Percentiles rank a stretch among this genome's conserved stretches.
Evolutionary conservation across 1,140 invertebrate genomes (phyloP).

Genomic region (Procambarus clarkii): DNA sequence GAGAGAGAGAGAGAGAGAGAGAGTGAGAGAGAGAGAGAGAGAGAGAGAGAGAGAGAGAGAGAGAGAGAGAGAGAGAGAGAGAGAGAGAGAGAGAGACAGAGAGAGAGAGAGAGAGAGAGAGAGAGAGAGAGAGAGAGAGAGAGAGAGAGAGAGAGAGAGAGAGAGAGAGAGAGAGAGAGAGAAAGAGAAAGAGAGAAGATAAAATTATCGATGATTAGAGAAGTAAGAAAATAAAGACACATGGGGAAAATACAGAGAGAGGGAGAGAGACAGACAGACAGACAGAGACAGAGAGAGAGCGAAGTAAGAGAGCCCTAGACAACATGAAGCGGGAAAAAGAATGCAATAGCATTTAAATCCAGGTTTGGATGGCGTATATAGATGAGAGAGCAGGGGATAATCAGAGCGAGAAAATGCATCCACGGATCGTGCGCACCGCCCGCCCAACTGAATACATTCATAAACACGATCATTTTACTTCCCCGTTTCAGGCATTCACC

Average conservation of each 20-base stretch:
- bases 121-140: background rate
- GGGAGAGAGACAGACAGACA: background rate
- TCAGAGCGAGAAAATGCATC: background rate
- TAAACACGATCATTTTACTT: background rate
- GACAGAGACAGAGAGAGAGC: background rate
- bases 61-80: background rate
- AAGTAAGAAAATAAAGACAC: background rate
- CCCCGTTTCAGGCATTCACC: background rate
- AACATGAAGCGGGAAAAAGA: background rate
- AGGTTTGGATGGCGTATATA: background rate
- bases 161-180: background rate
- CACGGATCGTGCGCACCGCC: background rate
- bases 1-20: background rate
- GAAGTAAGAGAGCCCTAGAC: background rate
- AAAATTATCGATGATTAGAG: background rate
- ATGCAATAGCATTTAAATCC: conserved; percentile 11
- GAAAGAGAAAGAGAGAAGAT: background rate
- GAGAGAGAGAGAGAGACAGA: background rate
- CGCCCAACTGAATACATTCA: background rate
- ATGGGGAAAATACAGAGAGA: background rate
- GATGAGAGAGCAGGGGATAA: background rate
- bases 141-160: background rate
- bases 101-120: too few species aligned
- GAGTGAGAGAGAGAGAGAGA: background rate
- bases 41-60: background rate